phyloP scores from a whole-genome alignment of 2,888 invertebrate genomes.

The Argyresthia goedartella region DNA sequence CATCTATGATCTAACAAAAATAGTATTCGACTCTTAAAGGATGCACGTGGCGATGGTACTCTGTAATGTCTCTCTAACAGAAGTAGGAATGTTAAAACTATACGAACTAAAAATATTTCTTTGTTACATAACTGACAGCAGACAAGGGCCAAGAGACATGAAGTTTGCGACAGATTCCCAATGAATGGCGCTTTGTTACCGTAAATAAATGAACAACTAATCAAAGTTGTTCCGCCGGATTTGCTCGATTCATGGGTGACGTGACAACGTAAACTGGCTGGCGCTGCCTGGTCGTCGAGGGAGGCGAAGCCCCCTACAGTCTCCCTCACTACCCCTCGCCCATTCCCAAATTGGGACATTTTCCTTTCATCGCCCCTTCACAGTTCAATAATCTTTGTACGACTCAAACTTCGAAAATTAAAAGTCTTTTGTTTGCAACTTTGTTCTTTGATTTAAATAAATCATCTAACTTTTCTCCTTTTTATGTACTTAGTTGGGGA shows the following conservation, averaged over 20 bases:
- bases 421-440: constrained; percentile 22
- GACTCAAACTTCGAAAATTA: constrained; percentile 37
- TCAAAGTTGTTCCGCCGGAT: constrained; percentile 38
- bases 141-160: too few species aligned
- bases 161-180: background rate
- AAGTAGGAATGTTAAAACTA: too few species aligned
- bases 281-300: constrained; percentile 20
- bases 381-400: constrained; percentile 48
- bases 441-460: constrained; percentile 14
- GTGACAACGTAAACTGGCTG: constrained; percentile 45
- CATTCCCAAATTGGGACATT: constrained; percentile 51
- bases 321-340: constrained; percentile 11
- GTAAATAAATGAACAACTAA: constrained; percentile 49
- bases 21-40: too few species aligned
- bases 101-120: too few species aligned
- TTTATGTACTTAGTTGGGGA: background rate
- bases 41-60: too few species aligned
- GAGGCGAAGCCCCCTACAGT: constrained; percentile 20
- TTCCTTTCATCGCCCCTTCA: constrained; percentile 41
- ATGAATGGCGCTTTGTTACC: constrained; percentile 21
- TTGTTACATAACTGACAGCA: too few species aligned
- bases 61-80: too few species aligned
- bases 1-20: too few species aligned
- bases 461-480: background rate
- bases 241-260: constrained; percentile 39